phyloP scores from a whole-genome alignment of 2,888 invertebrate species.

The Diarsia mendica region DNA sequence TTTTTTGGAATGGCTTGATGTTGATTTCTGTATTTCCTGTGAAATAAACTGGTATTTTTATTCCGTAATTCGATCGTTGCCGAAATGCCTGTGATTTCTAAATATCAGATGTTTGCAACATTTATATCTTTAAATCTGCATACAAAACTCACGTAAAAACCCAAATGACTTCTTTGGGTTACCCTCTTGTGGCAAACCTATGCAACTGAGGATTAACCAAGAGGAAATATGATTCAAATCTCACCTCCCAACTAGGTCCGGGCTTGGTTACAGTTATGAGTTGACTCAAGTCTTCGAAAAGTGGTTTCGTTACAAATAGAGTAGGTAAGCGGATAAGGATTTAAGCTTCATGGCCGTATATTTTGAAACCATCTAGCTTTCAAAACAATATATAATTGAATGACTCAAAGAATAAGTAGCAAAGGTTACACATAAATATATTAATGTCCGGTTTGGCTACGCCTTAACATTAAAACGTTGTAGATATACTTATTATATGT shows the following conservation, averaged over 20 bases:
- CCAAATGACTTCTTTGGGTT: not conserved
- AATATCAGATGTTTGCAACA: conserved; percentile 5
- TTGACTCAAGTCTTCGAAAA: conserved; percentile 15
- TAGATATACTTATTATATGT: not conserved
- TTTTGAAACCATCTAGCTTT: conserved; percentile 30
- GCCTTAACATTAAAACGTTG: not conserved
- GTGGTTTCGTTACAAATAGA: conserved; percentile 14
- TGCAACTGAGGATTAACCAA: conserved; percentile 8
- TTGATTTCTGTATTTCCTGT: conserved; percentile 15
- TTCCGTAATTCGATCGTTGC: not conserved
- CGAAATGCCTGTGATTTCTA: conserved; percentile 4
- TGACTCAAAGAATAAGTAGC: conserved; percentile 19
- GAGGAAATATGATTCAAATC: conserved; percentile 17
- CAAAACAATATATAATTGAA: conserved; percentile 5
- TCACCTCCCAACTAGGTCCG: not conserved
- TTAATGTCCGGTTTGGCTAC: conserved; percentile 12
- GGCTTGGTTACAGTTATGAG: conserved; percentile 14
- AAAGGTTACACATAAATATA: conserved; percentile 12
- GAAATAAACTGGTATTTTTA: not conserved
- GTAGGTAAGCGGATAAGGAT: conserved; percentile 36
- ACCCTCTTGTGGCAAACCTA: not conserved
- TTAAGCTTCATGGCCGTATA: conserved; percentile 34
- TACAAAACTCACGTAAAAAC: conserved; percentile 18
- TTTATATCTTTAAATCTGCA: not conserved
- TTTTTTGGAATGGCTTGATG: not conserved